These are phyloP conservation scores for Plectropomus leopardus DNA, from an alignment of 2,113 vertebrate genomes.

Conservation along the genomic window DNA sequence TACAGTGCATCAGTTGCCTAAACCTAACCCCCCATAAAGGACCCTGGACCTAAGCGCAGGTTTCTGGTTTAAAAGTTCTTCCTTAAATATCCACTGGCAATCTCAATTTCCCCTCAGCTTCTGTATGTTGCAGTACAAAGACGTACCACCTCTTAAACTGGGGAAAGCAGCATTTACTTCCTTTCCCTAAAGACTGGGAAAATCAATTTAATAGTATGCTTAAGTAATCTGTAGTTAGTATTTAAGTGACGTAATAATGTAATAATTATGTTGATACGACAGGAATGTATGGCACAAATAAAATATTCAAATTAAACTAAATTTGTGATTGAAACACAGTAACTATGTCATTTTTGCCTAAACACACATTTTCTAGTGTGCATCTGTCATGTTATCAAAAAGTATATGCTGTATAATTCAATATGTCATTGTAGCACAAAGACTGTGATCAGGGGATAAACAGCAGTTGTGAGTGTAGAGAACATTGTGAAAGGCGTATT, in stretches of 20 bases:
- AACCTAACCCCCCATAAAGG: background rate
- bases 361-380: background rate
- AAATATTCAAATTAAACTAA: background rate
- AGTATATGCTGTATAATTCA: slow-evolving; percentile 25
- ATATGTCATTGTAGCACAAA: slow-evolving; percentile 21
- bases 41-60: background rate
- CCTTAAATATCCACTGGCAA: background rate
- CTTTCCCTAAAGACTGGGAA: background rate
- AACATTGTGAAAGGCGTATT: slow-evolving; percentile 36
- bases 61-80: background rate
- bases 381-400: slow-evolving; percentile 29
- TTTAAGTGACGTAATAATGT: background rate
- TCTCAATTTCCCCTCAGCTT: background rate
- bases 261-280: background rate
- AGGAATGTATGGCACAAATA: background rate
- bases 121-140: background rate
- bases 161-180: background rate
- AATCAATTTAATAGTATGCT: background rate
- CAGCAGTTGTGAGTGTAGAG: slow-evolving; percentile 4
- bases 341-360: background rate
- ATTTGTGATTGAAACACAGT: background rate
- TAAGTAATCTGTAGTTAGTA: background rate
- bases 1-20: background rate
- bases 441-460: slow-evolving; percentile 37
- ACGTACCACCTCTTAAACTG: background rate